Evolutionary conservation across 2,797 vertebrate genomes (phyloP).

Genomic region (Eospalax fontanierii): DNA sequence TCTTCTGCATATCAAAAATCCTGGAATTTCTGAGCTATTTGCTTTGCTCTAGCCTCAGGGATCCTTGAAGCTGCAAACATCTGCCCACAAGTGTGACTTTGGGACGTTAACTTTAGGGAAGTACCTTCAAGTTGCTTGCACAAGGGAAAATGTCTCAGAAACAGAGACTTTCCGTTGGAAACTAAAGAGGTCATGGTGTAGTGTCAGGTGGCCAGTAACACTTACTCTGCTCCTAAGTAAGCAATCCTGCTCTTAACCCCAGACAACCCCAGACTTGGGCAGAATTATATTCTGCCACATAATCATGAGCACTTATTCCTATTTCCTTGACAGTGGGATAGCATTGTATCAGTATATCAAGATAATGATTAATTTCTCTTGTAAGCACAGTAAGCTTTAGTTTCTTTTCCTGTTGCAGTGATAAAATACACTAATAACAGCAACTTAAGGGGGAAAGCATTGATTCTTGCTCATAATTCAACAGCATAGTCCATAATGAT

Average conservation of each 20-base stretch:
- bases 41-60: background rate
- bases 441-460: background rate
- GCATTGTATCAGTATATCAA: background rate
- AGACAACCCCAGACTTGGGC: background rate
- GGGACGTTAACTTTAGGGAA: background rate
- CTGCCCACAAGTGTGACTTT: background rate
- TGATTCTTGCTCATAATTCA: background rate
- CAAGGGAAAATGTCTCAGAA: background rate
- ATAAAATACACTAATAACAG: background rate
- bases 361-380: background rate
- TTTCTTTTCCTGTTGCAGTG: background rate
- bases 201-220: background rate
- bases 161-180: background rate
- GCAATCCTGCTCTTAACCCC: background rate
- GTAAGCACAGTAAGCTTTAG: background rate
- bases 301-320: background rate
- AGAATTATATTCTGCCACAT: background rate
- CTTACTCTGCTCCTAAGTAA: background rate
- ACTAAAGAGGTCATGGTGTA: background rate
- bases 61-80: background rate
- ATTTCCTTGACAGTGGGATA: background rate
- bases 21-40: conserved; percentile 79
- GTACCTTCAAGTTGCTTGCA: background rate
- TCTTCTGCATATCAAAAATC: conserved; percentile 76
- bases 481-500: background rate